Evolutionary conservation across 1,140 invertebrate species (phyloP), one percentile per base, ranked within the genome.

Genomic region (Habropoda laboriosa): DNA sequence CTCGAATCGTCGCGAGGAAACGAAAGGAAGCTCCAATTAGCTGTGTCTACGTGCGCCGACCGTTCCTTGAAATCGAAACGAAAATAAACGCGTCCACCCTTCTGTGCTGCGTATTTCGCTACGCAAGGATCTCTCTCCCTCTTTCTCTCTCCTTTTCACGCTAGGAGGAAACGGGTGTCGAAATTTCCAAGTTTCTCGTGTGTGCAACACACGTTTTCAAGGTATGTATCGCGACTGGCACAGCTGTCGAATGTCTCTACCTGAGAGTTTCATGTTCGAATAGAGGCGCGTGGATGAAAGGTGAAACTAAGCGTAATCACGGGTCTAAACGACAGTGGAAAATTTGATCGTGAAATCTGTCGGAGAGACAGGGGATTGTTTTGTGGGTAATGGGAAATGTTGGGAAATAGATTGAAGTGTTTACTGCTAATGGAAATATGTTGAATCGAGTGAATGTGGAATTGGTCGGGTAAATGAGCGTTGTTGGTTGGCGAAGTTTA

Each of bases 81-180:
- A 80, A 76, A 85, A 83, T 85, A 85, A 71, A 85, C 81, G 30
- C 30, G 16, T n/a, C n/a, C n/a, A n/a, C n/a, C n/a, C n/a, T n/a
- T n/a, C n/a, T n/a, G n/a, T n/a, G n/a, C n/a, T n/a, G n/a, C n/a
- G n/a, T n/a, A n/a, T n/a, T n/a, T n/a, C n/a, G n/a, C n/a, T n/a
- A n/a, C n/a, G n/a, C n/a, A n/a, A n/a, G n/a, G n/a, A n/a, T n/a
- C n/a, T n/a, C n/a, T n/a, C n/a, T n/a, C n/a, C n/a, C n/a, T n/a
- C n/a, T n/a, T n/a, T n/a, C n/a, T n/a, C n/a, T n/a, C n/a, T n/a
- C n/a, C n/a, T n/a, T n/a, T n/a, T n/a, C n/a, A n/a, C n/a, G n/a
- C n/a, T n/a, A n/a, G n/a, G n/a, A n/a, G n/a, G n/a, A n/a, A n/a
- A n/a, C n/a, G n/a, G n/a, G n/a, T n/a, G n/a, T n/a, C n/a, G n/a